A percentile compares a stretch with the other conserved stretches of the same genome.
Evolutionary conservation across 30 jellyfish, hydroid and myxozoan genomes (phyloP).

Genomic region (Turritopsis dohrnii): DNA sequence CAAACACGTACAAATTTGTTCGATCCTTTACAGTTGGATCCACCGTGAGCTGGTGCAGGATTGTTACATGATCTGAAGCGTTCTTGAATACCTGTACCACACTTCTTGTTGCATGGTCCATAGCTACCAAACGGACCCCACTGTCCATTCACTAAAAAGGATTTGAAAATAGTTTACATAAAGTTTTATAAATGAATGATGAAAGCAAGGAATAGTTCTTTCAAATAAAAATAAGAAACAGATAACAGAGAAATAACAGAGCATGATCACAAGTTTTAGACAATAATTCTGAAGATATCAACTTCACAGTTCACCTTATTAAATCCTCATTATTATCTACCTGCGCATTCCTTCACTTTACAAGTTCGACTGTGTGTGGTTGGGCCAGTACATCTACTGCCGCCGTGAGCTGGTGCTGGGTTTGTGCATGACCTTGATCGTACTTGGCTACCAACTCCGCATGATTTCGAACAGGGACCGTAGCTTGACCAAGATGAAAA

Average conservation of each 20-base stretch:
- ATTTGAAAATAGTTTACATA: neutral
- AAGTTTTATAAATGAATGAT: neutral
- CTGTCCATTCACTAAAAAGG: constrained; percentile 57
- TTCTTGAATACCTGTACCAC: constrained; percentile 76
- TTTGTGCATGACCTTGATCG: constrained; percentile 47
- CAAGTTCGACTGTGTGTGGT: constrained; percentile 2
- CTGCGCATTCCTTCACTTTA: constrained; percentile 32
- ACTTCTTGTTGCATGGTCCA: constrained; percentile 49
- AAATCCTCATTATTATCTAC: constrained; percentile 10
- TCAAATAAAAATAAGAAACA: neutral
- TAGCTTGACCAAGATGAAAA: constrained; percentile 31
- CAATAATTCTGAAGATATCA: too few relatives aligned
- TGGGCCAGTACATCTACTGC: constrained; percentile 14
- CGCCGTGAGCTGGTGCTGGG: constrained; percentile 47
- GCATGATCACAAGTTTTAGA: too few relatives aligned
- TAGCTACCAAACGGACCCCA: constrained; percentile 53
- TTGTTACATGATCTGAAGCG: constrained; percentile 51
- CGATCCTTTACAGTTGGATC: constrained; percentile 57
- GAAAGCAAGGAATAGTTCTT: neutral
- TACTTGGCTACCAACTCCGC: constrained; percentile 53
- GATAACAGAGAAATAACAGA: neutral
- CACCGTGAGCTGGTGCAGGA: constrained; percentile 70
- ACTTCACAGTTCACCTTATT: neutral
- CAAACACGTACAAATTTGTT: constrained; percentile 44
- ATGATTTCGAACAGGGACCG: constrained; percentile 45